phyloP scores from a whole-genome alignment of 2,888 invertebrate species.

The Archips xylosteana region DNA sequence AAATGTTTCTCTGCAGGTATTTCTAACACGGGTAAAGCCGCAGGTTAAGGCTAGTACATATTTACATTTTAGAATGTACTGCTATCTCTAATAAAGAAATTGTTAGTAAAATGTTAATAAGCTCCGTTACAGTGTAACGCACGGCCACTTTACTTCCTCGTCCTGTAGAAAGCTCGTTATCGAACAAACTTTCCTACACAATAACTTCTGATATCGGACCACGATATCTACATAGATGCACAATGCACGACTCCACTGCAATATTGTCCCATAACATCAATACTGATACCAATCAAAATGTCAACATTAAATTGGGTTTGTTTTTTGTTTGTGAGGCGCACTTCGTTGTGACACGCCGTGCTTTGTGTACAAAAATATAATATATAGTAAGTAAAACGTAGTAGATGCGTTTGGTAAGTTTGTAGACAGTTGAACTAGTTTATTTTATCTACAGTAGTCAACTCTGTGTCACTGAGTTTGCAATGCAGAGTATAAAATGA shows the following conservation, averaged over 20 bases:
- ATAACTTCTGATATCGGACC: conserved; percentile 39
- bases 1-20: no score
- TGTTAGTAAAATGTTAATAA: conserved; percentile 5
- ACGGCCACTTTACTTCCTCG: conserved; percentile 48
- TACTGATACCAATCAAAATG: conserved; percentile 41
- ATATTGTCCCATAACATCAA: conserved; percentile 41
- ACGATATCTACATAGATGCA: conserved; percentile 40
- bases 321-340: conserved; percentile 9
- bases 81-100: not conserved
- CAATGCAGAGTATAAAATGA: not conserved
- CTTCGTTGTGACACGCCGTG: conserved; percentile 4
- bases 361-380: not conserved
- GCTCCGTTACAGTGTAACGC: conserved; percentile 47
- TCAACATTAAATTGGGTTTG: conserved; percentile 30
- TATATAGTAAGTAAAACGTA: no score
- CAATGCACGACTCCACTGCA: conserved; percentile 39
- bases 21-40: no score
- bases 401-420: no score
- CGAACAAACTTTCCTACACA: conserved; percentile 44
- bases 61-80: no score
- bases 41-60: not conserved
- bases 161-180: conserved; percentile 57
- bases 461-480: not conserved
- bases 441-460: not conserved
- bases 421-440: no score